Percentiles rank a stretch among this genome's conserved stretches.
These are phyloP conservation scores for Paraescarpia echinospica DNA, from an alignment of 1,140 invertebrate genomes.

Conservation along the genomic window DNA sequence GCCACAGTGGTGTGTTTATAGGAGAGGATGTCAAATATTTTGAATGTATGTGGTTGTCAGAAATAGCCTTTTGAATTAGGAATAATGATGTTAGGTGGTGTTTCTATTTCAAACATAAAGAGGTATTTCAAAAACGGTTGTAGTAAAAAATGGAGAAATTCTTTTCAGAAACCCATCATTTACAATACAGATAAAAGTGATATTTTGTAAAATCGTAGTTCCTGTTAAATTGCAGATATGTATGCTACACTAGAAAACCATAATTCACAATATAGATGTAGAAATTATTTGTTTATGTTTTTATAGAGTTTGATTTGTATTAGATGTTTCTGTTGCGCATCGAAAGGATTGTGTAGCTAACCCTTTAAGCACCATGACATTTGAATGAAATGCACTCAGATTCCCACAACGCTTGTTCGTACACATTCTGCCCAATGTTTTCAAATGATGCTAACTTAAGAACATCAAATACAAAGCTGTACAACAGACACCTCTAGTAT, in stretches of 20 bases:
- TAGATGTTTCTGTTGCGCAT: no score
- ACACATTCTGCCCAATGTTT: no score
- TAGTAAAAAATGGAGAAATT: not conserved
- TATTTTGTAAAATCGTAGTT: not conserved
- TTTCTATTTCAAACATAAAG: not conserved
- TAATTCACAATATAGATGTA: not conserved
- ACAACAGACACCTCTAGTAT: no score
- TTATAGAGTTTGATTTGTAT: no score
- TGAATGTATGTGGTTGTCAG: not conserved
- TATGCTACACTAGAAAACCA: not conserved
- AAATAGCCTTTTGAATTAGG: not conserved
- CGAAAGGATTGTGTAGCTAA: no score
- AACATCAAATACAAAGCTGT: no score
- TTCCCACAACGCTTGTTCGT: no score
- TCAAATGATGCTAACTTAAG: no score
- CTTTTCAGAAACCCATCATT: not conserved
- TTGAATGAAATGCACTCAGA: no score
- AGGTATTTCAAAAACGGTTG: not conserved
- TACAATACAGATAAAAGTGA: not conserved
- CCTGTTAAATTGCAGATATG: no score
- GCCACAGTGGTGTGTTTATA: not conserved
- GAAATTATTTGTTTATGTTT: not conserved
- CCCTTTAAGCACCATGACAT: no score
- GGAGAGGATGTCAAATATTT: not conserved
- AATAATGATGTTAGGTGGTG: no score